Conservation (phyloP, 2,113 vertebrate species). For the Boulengeromyrus knoepffleri region DNA sequence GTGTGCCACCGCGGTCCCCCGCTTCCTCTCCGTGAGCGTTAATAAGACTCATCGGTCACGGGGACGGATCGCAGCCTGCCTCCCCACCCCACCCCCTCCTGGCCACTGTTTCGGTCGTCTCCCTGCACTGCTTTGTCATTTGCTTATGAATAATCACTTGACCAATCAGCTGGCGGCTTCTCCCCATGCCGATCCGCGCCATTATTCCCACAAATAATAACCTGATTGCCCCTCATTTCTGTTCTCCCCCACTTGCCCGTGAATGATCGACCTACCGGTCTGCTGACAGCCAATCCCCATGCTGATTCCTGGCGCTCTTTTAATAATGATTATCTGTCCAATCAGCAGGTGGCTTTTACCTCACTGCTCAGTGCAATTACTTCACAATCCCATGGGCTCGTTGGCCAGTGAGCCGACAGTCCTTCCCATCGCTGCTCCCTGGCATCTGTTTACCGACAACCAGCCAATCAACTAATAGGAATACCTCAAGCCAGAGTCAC, state of each 20-base stretch:
- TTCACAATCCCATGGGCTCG: neutral
- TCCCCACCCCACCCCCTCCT: neutral
- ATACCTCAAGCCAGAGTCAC: neutral
- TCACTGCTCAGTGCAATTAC: neutral
- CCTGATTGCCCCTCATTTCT: neutral
- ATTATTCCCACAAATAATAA: neutral
- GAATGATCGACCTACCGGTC: neutral
- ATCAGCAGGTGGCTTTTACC: neutral
- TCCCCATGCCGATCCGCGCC: neutral
- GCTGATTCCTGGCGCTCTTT: neutral
- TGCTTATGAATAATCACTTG: neutral
- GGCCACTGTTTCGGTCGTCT: neutral
- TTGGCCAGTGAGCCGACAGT: neutral
- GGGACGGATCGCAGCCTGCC: neutral
- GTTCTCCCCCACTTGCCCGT: neutral
- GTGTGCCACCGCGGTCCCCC: conserved; percentile 19
- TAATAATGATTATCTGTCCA: conserved; percentile 6
- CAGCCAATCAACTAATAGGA: neutral
- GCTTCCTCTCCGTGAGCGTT: conserved; percentile 22
- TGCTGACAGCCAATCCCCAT: neutral
- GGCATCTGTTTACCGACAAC: neutral
- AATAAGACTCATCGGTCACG: conserved; percentile 16
- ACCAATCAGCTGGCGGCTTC: neutral
- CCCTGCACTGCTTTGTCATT: neutral
- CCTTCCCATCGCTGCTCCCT: neutral